phyloP scores from a whole-genome alignment of 2,113 vertebrate species.

The Mesembrinibis cayennensis region DNA sequence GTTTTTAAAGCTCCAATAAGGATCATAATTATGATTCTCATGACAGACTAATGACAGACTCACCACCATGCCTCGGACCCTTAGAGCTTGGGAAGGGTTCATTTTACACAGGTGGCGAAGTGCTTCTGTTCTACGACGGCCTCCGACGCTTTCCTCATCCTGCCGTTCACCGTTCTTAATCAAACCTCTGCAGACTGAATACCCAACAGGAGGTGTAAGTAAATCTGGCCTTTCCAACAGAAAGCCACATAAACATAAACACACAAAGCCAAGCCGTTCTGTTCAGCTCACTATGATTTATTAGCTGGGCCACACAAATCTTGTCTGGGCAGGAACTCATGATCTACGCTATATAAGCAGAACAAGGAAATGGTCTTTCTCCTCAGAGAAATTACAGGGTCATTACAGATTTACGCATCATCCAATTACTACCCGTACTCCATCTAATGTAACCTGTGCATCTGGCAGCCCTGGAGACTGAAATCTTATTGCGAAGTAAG shows the following conservation, averaged over 20 bases:
- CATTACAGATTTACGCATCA: background rate
- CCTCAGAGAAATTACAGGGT: background rate
- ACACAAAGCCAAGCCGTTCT: background rate
- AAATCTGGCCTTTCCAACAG: background rate
- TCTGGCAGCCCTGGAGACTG: background rate
- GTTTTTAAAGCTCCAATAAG: background rate
- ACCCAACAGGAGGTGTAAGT: background rate
- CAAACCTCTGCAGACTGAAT: constrained; percentile 90
- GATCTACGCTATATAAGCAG: background rate
- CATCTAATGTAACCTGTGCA: background rate
- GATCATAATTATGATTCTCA: accelerated
- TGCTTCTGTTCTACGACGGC: constrained; percentile 93
- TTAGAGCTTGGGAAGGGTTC: constrained; percentile 96
- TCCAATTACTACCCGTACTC: background rate
- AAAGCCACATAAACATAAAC: background rate
- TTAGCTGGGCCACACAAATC: background rate
- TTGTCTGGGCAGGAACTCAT: accelerated
- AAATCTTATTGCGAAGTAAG: background rate
- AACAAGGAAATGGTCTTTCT: background rate
- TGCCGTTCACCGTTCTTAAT: constrained; percentile 97
- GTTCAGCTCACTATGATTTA: background rate
- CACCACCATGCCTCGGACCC: constrained; percentile 98
- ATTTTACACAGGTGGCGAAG: constrained; percentile 95
- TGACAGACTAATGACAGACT: constrained; percentile 8
- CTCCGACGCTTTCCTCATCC: constrained; percentile 94